phyloP scores from a whole-genome alignment of 2,888 invertebrate species.

The Platerodrilus igneus region DNA sequence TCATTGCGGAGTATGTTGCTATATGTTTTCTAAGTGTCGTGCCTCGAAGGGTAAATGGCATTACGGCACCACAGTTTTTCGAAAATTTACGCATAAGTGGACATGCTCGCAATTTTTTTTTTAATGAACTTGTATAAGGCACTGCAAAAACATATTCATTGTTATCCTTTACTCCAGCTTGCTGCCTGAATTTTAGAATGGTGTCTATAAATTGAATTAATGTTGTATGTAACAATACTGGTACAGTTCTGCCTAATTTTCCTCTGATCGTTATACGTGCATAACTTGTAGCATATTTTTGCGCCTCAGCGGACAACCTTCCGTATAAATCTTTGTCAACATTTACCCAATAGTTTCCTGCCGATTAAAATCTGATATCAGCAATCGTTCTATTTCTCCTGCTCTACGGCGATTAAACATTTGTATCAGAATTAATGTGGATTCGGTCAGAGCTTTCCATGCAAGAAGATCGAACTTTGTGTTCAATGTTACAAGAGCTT shows the following conservation, averaged over 20 bases:
- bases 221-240: conserved; percentile 8
- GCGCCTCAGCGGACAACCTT: background rate
- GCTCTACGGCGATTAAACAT: conserved; percentile 24
- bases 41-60: conserved; percentile 26
- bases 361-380: conserved; percentile 14
- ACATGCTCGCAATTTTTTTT: conserved; percentile 28
- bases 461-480: conserved; percentile 9
- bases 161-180: conserved; percentile 10
- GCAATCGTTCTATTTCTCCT: conserved; percentile 19
- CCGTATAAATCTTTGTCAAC: conserved; percentile 9
- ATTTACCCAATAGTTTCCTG: conserved; percentile 11
- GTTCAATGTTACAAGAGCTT: conserved; percentile 5
- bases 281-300: conserved; percentile 9
- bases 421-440: conserved; percentile 21
- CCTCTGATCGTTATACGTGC: conserved; percentile 15
- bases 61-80: conserved; percentile 27
- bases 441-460: conserved; percentile 15
- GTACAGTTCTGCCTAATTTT: conserved; percentile 10
- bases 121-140: background rate
- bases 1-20: conserved; percentile 29
- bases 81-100: conserved; percentile 27
- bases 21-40: conserved; percentile 32
- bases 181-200: conserved; percentile 14
- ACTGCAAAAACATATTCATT: conserved; percentile 17
- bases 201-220: conserved; percentile 15